Evolutionary conservation across 2,888 invertebrate species (phyloP), one percentile per base, ranked within the genome.

Genomic region (Athripsodes cinereus): DNA sequence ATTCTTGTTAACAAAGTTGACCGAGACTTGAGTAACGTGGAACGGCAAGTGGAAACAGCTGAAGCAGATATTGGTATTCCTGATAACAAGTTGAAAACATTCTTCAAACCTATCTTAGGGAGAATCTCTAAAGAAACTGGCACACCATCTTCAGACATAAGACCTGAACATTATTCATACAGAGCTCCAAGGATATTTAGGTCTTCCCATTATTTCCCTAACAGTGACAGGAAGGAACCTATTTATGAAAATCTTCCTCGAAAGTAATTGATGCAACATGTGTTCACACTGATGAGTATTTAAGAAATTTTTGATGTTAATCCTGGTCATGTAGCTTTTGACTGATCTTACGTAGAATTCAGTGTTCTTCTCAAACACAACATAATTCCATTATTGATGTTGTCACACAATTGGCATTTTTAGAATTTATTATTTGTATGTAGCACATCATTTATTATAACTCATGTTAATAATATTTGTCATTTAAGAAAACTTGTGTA

Each of bases 31-130:
- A 68, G 70, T 58, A 64, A 66, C 2, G 66, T 85, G 18, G 85
- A 86, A 68, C 77, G 75, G 65, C 78, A 80, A 63, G 73, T 86
- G 22, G 81, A 81, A 62, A 76, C 76, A 57, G 84, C 85, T 2
- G 86, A 86, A 70, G 66, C 70, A 26, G 81, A 84, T 59, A 78
- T 83, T 62, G 81, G 81, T 62, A 70, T 82, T 1, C 75, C 74
- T 20, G 83, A 85, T 55, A 81, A 78, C 64, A 81, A 79, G 65
- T 67, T 86, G 1, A 83, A 76, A 67, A 82, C 74, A 62, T 73
- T 86, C 10, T 68, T 86, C 0, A 82, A 80, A 65, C 85, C 85
- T n/a, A 74, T 85, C 50, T 73, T 84, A 59, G 78, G 71, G 63
- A 72, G 70, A 64, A 72, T 62, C 22, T 52, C 52, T 2, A 62